Evolutionary conservation across 2,888 invertebrate genomes (phyloP), one percentile per base, ranked within the genome.

Genomic region (Ommatoiulus sabulosus): DNA sequence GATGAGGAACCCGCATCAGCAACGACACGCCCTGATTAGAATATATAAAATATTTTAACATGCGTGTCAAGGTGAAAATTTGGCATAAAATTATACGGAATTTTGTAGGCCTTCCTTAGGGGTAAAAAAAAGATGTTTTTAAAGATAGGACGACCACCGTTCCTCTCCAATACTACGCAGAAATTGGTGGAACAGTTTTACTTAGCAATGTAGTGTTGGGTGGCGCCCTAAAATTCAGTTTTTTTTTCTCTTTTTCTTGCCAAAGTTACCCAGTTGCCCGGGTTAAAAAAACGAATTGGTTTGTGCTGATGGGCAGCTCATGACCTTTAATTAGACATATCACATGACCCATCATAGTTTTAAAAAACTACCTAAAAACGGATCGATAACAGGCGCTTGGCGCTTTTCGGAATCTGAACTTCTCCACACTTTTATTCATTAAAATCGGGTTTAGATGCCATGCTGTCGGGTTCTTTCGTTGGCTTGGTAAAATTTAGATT

Each of bases 11-110:
- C 24, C 24, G n/a, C 24, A 72, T n/a, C 24, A 24, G 72, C 72
- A 72, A 20, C 72, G 72, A 72, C 72, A 72, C 72, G 72, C 72
- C 72, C 72, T 72, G 72, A 72, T 72, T 72, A 72, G 20, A 72
- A 72, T 72, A 72, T 72, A 72, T 72, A n/a, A 72, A 72, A 72
- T 63, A 63, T 72, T 72, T 72, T 72, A 72, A 72, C 72, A 72
- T 72, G 24, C 72, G 72, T 72, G 72, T 72, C 72, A 72, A 72
- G 72, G 72, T 72, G 72, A 72, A 72, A 72, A 72, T 72, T 20
- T 72, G 72, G 72, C 72, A 24, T 72, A 24, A 72, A 72, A 72
- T 72, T 72, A 72, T 5, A 24, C 72, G 72, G 72, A 72, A 72
- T 24, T 24, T 72, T 72, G 7, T 24, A 24, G 72, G 72, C 72